phyloP scores from a whole-genome alignment of 2,888 invertebrate species.

The Noctua janthe region DNA sequence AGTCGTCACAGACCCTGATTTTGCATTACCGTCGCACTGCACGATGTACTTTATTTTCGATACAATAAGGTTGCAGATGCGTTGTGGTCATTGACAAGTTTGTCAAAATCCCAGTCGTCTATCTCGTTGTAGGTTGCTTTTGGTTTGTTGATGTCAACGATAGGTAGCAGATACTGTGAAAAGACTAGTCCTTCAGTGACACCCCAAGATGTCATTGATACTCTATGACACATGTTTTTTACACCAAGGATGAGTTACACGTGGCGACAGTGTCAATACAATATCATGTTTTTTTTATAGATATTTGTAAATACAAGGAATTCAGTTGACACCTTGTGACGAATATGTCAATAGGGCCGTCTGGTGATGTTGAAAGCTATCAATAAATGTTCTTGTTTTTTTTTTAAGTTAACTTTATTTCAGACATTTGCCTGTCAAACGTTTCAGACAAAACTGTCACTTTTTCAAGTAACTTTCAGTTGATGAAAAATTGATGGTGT shows the following conservation, averaged over 20 bases:
- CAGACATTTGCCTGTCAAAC: not conserved
- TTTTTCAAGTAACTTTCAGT: not conserved
- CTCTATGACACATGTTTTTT: not conserved
- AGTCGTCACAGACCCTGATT: not conserved
- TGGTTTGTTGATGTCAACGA: not conserved
- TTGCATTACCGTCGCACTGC: not conserved
- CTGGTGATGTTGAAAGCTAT: not conserved
- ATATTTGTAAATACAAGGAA: not conserved
- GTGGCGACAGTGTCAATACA: conserved; percentile 13
- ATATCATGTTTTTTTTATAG: conserved; percentile 10
- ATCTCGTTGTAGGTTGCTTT: not conserved
- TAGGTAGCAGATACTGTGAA: not conserved
- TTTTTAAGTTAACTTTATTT: not conserved
- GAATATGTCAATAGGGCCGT: conserved; percentile 16
- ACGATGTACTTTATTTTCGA: not conserved
- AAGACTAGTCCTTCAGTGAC: not conserved
- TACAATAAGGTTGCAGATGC: not conserved
- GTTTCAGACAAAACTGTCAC: not conserved
- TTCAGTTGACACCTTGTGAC: conserved; percentile 21
- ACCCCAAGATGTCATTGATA: conserved; percentile 6
- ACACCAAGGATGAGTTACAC: not conserved
- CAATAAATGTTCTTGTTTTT: not conserved
- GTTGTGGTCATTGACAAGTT: not conserved
- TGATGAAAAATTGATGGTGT: not conserved
- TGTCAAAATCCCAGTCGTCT: not conserved